Conservation (phyloP, 2,797 vertebrate species). For the Acipenser ruthenus region DNA sequence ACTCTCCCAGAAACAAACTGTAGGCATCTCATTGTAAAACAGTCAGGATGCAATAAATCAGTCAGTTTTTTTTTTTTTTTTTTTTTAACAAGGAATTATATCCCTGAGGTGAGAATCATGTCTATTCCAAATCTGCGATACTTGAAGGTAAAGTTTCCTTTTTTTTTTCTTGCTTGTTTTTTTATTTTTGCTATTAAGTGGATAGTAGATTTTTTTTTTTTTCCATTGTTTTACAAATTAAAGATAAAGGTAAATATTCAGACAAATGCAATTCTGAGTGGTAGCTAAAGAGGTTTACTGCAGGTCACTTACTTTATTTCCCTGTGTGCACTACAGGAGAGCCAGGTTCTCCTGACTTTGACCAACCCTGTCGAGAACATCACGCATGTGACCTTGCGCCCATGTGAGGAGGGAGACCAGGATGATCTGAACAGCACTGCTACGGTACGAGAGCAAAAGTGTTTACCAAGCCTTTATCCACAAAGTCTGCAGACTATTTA, state of each 20-base stretch:
- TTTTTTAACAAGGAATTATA: conserved; percentile 76
- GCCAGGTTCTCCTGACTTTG: conserved; percentile 92
- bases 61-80: conserved; percentile 23
- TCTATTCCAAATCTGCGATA: conserved; percentile 94
- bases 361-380: conserved; percentile 96
- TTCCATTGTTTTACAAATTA: background rate
- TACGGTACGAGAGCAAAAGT: conserved; percentile 58
- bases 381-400: conserved; percentile 76
- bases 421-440: conserved; percentile 85
- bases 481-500: too few relatives aligned
- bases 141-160: conserved; percentile 68
- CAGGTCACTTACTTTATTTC: background rate
- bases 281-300: background rate
- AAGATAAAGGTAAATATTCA: background rate
- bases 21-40: too few relatives aligned
- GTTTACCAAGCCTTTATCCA: too few relatives aligned
- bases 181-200: background rate
- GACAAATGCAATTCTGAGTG: background rate
- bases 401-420: conserved; percentile 83
- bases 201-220: background rate
- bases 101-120: conserved; percentile 98
- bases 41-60: too few relatives aligned
- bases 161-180: background rate
- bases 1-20: too few relatives aligned
- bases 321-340: conserved; percentile 64